Conservation (phyloP, 2,113 vertebrate genomes). For the Saguinus midas region DNA sequence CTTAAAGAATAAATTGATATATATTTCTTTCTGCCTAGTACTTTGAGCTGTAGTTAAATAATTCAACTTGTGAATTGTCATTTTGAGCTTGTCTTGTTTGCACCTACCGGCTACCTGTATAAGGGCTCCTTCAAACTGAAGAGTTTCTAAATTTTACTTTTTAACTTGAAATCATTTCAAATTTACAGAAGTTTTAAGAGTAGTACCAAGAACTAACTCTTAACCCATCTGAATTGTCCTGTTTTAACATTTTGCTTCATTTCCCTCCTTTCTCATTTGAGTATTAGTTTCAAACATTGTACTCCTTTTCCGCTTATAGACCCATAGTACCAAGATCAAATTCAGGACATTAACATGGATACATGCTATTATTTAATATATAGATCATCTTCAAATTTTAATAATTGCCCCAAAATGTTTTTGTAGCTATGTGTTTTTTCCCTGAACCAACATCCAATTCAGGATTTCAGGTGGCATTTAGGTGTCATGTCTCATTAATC, state of each 20-base stretch:
- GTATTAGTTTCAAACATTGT: neutral
- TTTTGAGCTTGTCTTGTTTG: neutral
- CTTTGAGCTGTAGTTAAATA: neutral
- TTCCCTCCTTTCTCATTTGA: neutral
- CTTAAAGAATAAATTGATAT: neutral
- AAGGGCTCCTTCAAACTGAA: neutral
- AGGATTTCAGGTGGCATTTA: neutral
- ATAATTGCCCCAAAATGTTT: neutral
- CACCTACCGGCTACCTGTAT: neutral
- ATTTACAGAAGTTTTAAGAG: neutral
- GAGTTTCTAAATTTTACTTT: neutral
- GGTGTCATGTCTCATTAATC: neutral
- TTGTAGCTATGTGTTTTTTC: neutral
- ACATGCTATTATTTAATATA: neutral
- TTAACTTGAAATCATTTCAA: neutral
- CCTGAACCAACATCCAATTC: neutral
- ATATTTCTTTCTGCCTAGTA: neutral
- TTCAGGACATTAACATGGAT: neutral
- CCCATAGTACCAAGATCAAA: neutral
- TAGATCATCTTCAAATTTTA: neutral
- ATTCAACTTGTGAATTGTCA: neutral
- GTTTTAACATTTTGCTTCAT: slow-evolving; percentile 13
- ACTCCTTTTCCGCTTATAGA: neutral
- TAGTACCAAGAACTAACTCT: neutral
- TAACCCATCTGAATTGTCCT: neutral